phyloP scores from a whole-genome alignment of 1,140 invertebrate species.

The Drosophila subobscura region DNA sequence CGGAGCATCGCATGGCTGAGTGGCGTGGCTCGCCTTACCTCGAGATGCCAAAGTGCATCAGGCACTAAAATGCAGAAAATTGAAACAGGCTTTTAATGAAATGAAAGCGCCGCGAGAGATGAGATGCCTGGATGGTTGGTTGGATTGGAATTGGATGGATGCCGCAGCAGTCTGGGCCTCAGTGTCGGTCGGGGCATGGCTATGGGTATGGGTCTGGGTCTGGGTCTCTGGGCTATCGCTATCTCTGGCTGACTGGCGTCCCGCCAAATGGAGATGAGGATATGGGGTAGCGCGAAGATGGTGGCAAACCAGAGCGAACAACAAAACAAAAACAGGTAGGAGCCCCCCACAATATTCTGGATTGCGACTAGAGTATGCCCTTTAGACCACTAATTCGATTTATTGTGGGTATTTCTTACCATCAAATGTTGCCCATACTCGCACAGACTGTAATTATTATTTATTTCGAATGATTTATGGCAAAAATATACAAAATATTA shows the following conservation, averaged over 20 bases:
- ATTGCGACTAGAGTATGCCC: no score
- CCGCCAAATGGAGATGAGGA: background rate
- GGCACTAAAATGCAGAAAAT: conserved; percentile 82
- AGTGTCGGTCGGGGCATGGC: no score
- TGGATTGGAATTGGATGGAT: background rate
- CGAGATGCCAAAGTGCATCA: conserved; percentile 83
- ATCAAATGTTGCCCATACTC: no score
- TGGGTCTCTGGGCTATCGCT: background rate
- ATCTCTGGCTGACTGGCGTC: conserved; percentile 26
- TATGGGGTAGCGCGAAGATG: conserved; percentile 13
- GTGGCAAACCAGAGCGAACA: conserved; percentile 29
- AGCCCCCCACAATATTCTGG: no score
- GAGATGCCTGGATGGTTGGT: conserved; percentile 26
- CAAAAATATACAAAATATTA: no score
- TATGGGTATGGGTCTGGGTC: background rate
- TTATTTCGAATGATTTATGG: no score
- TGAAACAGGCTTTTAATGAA: conserved; percentile 83
- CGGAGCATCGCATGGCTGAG: conserved; percentile 10
- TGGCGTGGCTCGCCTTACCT: conserved; percentile 20
- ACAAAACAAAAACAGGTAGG: background rate
- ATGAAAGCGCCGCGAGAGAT: conserved; percentile 68
- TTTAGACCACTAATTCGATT: no score
- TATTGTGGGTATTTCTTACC: no score
- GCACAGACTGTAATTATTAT: no score
- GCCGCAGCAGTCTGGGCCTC: background rate